Evolutionary conservation across 2,797 vertebrate species (phyloP), one percentile per base, ranked within the genome.

Genomic region (Melopsittacus undulatus): DNA sequence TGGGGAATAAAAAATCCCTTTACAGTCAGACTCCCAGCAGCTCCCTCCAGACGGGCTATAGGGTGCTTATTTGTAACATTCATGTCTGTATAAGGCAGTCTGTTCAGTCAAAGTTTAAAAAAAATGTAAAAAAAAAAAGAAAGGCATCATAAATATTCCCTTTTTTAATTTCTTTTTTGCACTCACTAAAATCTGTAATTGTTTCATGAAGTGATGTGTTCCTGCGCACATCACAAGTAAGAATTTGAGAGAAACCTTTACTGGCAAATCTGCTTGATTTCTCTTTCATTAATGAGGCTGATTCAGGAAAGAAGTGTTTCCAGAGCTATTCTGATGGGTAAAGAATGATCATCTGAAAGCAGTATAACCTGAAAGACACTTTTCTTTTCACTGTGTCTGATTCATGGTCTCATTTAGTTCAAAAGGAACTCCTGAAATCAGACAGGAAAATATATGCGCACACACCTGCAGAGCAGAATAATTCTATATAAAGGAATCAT

Each of bases 1-100:
- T 70, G 24, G 77, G 96, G 94, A 97, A 97, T 97, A 92, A 94
- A 98, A 97, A 91, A 88, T 98, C 98, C 96, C 97, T 98, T 98
- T 98, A 98, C 86, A 54, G 97, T 96, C 93, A 94, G 66, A 90
- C 30, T 92, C 17, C 5, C 2, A 57, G 51, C 36, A 83, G 20
- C 12, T 86, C 48, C 63, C 66, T 81, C 30, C 26, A 67, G 76
- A n/a, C 32, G 59, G 40, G 76, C 52, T 83, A 88, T n/a, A 81
- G 45, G n/a, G 36, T 19, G 5, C 46, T 95, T 90, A 91, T 75
- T 91, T 81, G 40, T 42, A 88, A 86, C 14, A 45, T 61, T 75
- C 13, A 7, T n/a, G 20, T 70, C 70, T 87, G 30, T 42, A 32
- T 52, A 78, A 85, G 32, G 52, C 34, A 80, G 21, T 40, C 49